Base-by-base conservation (phyloP, 2,888 invertebrate genomes). In the Epinotia nisella region DNA sequence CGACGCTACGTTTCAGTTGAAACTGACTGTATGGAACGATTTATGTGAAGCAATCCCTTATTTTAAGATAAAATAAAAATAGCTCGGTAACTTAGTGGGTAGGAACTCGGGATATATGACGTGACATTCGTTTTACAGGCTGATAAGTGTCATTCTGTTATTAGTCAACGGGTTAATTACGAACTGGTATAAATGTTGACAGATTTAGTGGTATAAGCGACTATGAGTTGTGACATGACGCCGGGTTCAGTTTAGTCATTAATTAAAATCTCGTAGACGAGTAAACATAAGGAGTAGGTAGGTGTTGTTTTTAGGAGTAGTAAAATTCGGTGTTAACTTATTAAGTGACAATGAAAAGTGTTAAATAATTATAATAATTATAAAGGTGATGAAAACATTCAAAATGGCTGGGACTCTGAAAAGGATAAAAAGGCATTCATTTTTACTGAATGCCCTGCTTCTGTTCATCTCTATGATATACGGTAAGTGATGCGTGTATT, bases 161-260 rank as follows among this genome's bases (percentile, higher is more conserved):
- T 92, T 91, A 90, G 91, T 93, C 91, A 90, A 84, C 89, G 86
- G 81, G 87, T 89, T 92, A 90, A 91, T 91, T 88, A 87, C 77
- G 78, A 77, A 81, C 80, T 83, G 81, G 85, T 85, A 87, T 87
- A 85, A 85, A 87, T 85, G 88, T 84, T 89, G 91, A 91, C 87
- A 87, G 87, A 87, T 89, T 89, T 89, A 89, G 83, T 88, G 82
- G 79, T 80, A 84, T 80, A 80, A 82, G 77, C 78, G 76, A 75
- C 71, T 78, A 84, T 85, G 85, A 85, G 80, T 89, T 85, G 87
- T 88, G 89, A 87, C 83, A 85, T 76, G 82, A 87, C 84, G 84
- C 81, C 79, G 74, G 76, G 80, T 77, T 78, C 79, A 76, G 81
- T 82, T 82, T 49, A 62, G 67, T 51, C 35, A 81, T 77, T 80